These are phyloP conservation scores for Drosophila hamatofila DNA, from an alignment of 2,888 invertebrate genomes.

Conservation along the genomic window DNA sequence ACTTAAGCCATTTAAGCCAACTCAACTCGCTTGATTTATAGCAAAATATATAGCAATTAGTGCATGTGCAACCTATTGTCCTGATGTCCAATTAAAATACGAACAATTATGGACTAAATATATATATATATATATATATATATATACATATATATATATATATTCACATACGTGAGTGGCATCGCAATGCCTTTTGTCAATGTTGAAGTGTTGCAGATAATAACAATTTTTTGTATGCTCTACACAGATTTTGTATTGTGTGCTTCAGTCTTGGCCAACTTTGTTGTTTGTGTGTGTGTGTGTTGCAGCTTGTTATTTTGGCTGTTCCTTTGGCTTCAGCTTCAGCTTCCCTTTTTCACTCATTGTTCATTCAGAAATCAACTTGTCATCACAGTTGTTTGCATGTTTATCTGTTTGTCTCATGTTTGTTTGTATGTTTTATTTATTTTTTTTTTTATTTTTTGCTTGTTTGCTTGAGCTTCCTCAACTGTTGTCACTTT, in stretches of 20 bases:
- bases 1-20: no score
- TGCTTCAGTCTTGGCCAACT: conserved; percentile 18
- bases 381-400: conserved; percentile 54
- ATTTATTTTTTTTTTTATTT: no score
- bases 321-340: conserved; percentile 8
- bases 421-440: conserved; percentile 39
- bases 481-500: conserved; percentile 47
- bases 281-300: conserved; percentile 11
- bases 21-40: no score
- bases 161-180: no score
- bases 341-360: conserved; percentile 13
- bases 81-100: no score
- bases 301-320: conserved; percentile 12
- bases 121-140: no score
- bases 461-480: conserved; percentile 28
- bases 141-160: no score
- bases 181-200: no score
- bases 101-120: no score
- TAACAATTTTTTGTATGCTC: conserved; percentile 11
- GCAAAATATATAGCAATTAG: no score
- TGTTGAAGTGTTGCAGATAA: no score
- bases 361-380: conserved; percentile 53
- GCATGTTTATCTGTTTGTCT: conserved; percentile 43
- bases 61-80: no score
- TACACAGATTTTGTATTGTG: conserved; percentile 1